phyloP scores from a whole-genome alignment of 2,113 vertebrate genomes.

The Etia nguti region DNA sequence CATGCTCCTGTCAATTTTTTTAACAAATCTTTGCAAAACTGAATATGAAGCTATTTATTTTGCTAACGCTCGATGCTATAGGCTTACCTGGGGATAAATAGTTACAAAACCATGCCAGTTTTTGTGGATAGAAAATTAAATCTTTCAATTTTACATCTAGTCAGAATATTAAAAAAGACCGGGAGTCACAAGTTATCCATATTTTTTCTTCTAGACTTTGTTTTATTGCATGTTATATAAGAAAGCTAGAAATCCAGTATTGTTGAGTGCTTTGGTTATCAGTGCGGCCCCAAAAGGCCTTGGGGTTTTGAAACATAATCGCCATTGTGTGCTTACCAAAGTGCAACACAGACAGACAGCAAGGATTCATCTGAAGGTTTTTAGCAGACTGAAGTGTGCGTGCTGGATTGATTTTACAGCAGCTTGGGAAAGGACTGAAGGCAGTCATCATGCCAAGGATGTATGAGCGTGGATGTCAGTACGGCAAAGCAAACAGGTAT shows the following conservation, averaged over 20 bases:
- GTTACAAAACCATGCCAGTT: neutral
- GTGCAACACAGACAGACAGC: constrained; percentile 1
- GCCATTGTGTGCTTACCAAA: neutral
- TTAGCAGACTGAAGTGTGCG: neutral
- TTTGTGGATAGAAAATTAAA: neutral
- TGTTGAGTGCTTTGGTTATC: neutral
- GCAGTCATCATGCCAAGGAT: neutral
- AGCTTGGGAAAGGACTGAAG: constrained; percentile 3
- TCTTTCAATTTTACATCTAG: neutral
- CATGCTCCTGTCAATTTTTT: neutral
- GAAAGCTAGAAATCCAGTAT: neutral
- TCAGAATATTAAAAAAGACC: neutral
- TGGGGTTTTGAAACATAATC: constrained; percentile 6
- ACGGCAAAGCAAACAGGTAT: neutral
- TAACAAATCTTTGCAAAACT: neutral
- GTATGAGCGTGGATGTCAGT: neutral
- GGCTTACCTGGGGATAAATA: neutral
- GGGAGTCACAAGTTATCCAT: neutral
- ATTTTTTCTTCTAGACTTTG: neutral
- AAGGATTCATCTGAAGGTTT: constrained; percentile 8
- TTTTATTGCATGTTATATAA: neutral
- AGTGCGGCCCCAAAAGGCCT: neutral
- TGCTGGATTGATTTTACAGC: constrained; percentile 44
- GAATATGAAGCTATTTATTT: neutral
- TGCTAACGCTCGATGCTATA: neutral